Evolutionary conservation across 2,888 invertebrate genomes (phyloP).

Genomic region (Bhutanitis thaidina): DNA sequence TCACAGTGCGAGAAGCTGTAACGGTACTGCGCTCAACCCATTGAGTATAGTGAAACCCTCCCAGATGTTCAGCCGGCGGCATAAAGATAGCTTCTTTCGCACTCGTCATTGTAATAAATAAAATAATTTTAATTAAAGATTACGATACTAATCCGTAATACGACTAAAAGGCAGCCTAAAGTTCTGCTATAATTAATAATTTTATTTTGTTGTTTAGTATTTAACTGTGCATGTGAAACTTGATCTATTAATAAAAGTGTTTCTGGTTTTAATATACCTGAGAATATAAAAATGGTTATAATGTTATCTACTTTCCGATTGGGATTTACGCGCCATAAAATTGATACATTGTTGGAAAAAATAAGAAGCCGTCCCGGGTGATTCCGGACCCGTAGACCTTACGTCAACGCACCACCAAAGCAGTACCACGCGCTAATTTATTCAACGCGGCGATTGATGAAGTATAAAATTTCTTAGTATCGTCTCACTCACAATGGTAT

Average conservation of each 20-base stretch:
- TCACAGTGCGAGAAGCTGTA: too few relatives aligned
- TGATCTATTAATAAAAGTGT: too few relatives aligned
- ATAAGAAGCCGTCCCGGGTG: conserved; percentile 41
- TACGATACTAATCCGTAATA: too few relatives aligned
- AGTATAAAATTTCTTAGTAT: conserved; percentile 80
- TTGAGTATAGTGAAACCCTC: too few relatives aligned
- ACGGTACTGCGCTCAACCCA: too few relatives aligned
- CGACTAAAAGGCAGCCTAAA: too few relatives aligned
- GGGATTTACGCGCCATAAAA: conserved; percentile 38
- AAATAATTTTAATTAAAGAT: too few relatives aligned
- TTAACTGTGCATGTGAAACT: neutral
- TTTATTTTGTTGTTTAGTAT: too few relatives aligned
- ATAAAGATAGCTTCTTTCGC: too few relatives aligned
- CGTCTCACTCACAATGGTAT: conserved; percentile 80
- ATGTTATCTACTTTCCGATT: neutral
- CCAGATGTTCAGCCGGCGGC: too few relatives aligned
- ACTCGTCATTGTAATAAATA: too few relatives aligned
- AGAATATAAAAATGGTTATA: neutral
- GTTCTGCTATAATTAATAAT: too few relatives aligned
- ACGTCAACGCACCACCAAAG: conserved; percentile 62
- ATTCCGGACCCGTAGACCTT: conserved; percentile 36
- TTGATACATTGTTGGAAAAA: conserved; percentile 50
- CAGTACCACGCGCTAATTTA: conserved; percentile 74
- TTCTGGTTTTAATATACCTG: neutral
- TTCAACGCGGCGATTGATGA: conserved; percentile 78